Percentiles rank a stretch among this genome's conserved stretches.
These are phyloP conservation scores for Dendrolimus kikuchii DNA, from an alignment of 1,140 invertebrate species.

Conservation along the genomic window DNA sequence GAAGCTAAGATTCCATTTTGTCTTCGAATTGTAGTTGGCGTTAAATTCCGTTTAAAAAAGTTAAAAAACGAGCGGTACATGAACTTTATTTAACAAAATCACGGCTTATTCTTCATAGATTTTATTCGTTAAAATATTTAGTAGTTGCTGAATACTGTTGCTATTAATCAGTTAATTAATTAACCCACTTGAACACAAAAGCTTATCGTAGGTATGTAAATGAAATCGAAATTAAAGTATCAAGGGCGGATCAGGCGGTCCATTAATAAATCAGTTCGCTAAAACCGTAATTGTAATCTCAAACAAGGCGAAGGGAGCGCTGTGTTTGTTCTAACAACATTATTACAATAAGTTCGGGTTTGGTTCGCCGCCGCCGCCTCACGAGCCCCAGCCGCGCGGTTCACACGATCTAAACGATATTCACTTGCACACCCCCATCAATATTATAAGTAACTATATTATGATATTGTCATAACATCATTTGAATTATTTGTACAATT, in stretches of 20 bases:
- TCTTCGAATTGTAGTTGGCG: no score
- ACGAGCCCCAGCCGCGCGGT: slow-evolving; percentile 7
- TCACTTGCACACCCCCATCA: slow-evolving; percentile 1
- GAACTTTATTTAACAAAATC: no score
- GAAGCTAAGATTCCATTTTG: no score
- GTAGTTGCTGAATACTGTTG: neutral
- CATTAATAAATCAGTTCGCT: slow-evolving; percentile 71
- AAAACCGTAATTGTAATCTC: slow-evolving; percentile 72
- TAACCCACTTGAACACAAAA: neutral
- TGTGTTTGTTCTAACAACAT: slow-evolving; percentile 69
- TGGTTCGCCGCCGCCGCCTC: slow-evolving; percentile 38
- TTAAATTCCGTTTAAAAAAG: no score
- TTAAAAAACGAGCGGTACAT: no score
- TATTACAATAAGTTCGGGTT: slow-evolving; percentile 68
- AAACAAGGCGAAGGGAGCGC: slow-evolving; percentile 57
- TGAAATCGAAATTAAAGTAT: slow-evolving; percentile 68
- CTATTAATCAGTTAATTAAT: slow-evolving; percentile 7
- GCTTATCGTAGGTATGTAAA: slow-evolving; percentile 36
- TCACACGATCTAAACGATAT: slow-evolving; percentile 16
- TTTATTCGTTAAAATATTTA: no score
- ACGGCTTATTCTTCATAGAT: no score
- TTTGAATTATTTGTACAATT: no score
- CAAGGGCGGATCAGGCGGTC: slow-evolving; percentile 65
- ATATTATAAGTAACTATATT: no score
- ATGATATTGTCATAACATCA: no score